Conservation (phyloP, 2,797 vertebrate species). For the Anisognathus igniventris region DNA sequence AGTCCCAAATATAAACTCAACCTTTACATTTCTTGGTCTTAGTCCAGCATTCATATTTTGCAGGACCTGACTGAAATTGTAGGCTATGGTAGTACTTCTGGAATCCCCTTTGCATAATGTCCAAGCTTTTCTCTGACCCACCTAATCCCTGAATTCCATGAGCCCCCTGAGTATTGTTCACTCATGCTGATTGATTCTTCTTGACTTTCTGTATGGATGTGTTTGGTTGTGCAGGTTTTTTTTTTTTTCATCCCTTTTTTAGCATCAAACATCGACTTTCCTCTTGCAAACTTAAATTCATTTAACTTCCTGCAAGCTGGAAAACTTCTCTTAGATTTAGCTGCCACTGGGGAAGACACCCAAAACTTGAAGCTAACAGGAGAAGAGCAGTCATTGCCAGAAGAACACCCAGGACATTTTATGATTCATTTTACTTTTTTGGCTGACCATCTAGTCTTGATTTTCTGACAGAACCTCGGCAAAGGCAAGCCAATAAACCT, state of each 20-base stretch:
- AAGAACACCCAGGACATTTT: neutral
- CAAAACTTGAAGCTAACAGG: neutral
- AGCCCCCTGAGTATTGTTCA: neutral
- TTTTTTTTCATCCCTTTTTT: neutral
- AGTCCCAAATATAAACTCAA: neutral
- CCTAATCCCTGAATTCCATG: neutral
- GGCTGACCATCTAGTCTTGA: neutral
- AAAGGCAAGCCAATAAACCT: rapidly evolving
- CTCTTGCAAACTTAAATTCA: neutral
- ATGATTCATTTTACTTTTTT: neutral
- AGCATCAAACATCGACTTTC: neutral
- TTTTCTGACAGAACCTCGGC: neutral
- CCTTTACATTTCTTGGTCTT: neutral
- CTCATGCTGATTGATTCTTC: neutral
- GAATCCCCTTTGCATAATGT: neutral
- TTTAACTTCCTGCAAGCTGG: neutral
- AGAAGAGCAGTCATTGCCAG: neutral
- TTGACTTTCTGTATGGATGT: neutral
- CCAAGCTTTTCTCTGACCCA: neutral
- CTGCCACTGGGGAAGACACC: rapidly evolving
- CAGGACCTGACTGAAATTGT: neutral
- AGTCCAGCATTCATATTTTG: neutral
- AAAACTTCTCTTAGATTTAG: neutral
- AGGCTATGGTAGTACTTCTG: neutral
- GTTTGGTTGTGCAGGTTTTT: rapidly evolving